phyloP scores from a whole-genome alignment of 1,140 invertebrate species.

The Antheraea mylitta region DNA sequence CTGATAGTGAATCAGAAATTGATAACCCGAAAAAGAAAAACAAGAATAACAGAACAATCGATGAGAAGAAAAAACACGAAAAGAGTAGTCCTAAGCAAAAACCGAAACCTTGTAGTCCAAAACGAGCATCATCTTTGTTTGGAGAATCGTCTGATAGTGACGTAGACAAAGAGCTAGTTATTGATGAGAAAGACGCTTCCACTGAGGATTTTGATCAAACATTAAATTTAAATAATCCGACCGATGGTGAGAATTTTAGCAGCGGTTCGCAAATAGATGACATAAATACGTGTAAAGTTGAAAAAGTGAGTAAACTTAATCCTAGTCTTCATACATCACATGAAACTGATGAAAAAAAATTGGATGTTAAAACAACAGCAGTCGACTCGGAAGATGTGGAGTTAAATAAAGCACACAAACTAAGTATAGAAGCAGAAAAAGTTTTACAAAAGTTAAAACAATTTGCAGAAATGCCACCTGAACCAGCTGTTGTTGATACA shows the following conservation, averaged over 20 bases:
- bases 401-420: conserved; percentile 56
- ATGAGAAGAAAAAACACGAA: conserved; percentile 17
- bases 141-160: conserved; percentile 39
- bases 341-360: conserved; percentile 14
- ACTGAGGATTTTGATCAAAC: conserved; percentile 3
- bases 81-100: conserved; percentile 11
- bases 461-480: conserved; percentile 51
- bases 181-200: conserved; percentile 31
- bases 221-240: conserved; percentile 7
- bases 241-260: not conserved
- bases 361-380: conserved; percentile 4
- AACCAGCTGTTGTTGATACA: conserved; percentile 25
- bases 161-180: conserved; percentile 43
- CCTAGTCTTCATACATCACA: conserved; percentile 8
- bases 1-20: conserved; percentile 44
- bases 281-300: not conserved
- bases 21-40: conserved; percentile 23
- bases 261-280: not conserved
- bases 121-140: conserved; percentile 27
- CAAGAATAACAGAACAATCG: conserved; percentile 21
- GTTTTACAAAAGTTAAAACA: conserved; percentile 52
- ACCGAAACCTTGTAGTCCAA: not conserved
- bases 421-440: conserved; percentile 65
- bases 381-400: conserved; percentile 26
- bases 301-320: not conserved